Evolutionary conservation across 2,113 vertebrate species (phyloP).

Genomic region (Petroica traversi): DNA sequence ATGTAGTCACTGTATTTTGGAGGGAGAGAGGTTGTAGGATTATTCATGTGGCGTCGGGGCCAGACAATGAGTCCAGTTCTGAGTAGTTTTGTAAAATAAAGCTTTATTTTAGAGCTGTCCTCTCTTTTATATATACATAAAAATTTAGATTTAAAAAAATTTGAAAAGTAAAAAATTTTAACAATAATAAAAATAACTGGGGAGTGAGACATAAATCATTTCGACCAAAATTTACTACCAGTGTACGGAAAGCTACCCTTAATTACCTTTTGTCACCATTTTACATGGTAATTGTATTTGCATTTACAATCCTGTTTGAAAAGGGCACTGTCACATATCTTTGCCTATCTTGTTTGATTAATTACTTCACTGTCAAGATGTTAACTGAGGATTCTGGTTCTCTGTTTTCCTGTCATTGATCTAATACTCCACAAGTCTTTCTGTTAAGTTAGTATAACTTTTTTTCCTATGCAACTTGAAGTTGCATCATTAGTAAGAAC

Average conservation of each 20-base stretch:
- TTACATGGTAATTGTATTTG: constrained; percentile 5
- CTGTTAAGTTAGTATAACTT: neutral
- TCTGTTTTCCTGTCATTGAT: constrained; percentile 22
- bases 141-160: neutral
- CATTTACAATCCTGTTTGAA: constrained; percentile 50
- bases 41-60: neutral
- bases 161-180: neutral
- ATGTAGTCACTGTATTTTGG: neutral
- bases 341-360: constrained; percentile 54
- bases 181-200: neutral
- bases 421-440: neutral
- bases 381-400: constrained; percentile 23
- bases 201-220: neutral
- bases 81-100: neutral
- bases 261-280: constrained; percentile 20
- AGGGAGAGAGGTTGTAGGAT: neutral
- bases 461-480: neutral
- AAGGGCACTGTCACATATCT: constrained; percentile 54
- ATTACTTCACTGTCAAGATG: constrained; percentile 40
- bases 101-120: neutral
- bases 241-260: neutral
- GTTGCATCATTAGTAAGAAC: neutral
- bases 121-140: neutral
- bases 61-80: neutral
- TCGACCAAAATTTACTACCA: neutral